phyloP scores from a whole-genome alignment of 2,888 invertebrate species.

The Oegoconia quadripuncta region DNA sequence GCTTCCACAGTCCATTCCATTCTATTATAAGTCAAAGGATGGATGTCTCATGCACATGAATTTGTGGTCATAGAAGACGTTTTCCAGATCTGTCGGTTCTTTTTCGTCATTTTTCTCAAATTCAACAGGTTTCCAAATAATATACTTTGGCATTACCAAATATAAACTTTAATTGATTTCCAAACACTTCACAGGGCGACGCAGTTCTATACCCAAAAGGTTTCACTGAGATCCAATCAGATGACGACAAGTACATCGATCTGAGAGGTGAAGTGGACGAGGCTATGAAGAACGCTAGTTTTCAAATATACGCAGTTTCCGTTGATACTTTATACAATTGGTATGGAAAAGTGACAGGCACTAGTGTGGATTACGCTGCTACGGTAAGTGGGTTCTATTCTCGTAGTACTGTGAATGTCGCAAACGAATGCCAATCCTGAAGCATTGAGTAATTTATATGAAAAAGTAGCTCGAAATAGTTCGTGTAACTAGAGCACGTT shows the following conservation, averaged over 20 bases:
- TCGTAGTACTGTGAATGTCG: no score
- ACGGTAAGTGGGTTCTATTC: slow-evolving; percentile 33
- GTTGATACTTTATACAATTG: slow-evolving; percentile 52
- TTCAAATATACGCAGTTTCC: slow-evolving; percentile 40
- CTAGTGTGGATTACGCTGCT: slow-evolving; percentile 64
- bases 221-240: slow-evolving; percentile 37
- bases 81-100: no score
- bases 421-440: no score
- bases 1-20: neutral
- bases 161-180: no score
- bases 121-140: no score
- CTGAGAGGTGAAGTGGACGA: slow-evolving; percentile 60
- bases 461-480: no score
- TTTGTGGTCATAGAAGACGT: no score
- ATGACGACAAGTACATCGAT: slow-evolving; percentile 62
- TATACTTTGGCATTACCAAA: no score
- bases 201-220: slow-evolving; percentile 63
- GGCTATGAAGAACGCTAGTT: slow-evolving; percentile 54
- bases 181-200: no score
- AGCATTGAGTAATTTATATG: no score
- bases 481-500: no score
- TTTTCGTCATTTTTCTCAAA: no score
- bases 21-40: neutral
- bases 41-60: slow-evolving; percentile 1
- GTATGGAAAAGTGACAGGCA: slow-evolving; percentile 54